Evolutionary conservation across 1,140 invertebrate genomes (phyloP), one percentile per base, ranked within the genome.

Genomic region (Lycorma delicatula): DNA sequence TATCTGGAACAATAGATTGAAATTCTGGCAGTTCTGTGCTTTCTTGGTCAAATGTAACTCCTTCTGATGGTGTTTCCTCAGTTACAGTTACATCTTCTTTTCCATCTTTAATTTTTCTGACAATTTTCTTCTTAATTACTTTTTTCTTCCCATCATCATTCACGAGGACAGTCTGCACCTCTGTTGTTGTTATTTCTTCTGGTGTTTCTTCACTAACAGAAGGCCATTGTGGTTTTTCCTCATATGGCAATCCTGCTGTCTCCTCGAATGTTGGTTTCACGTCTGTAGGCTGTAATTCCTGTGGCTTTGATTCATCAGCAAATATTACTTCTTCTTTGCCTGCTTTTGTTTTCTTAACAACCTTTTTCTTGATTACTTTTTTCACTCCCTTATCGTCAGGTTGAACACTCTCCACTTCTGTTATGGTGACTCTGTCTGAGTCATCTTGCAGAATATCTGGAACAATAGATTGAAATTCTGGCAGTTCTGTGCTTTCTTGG

Each of bases 51-150:
- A 68, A 65, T 26, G 56, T 29, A 27, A 57, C 51, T 16, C 71
- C 66, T 59, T 70, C 71, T 6, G 70, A 63, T 46, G 57, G 53
- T 13, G 59, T 58, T 54, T 63, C 59, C 34, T 55, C 52, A 23
- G 56, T 18, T 41, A 64, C 73, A 6, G 71, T 75, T n/a, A n/a
- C n/a, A n/a, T n/a, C n/a, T 55, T 65, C 64, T 52, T 58, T 60
- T 16, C 59, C 62, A 38, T 63, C 56, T 44, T 52, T 60, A 13
- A 61, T 34, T 50, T 54, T 59, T 28, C 55, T 61, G 16, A 58
- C 51, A 4, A 50, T 56, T 34, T 48, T 60, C 51, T 61, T 63
- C 22, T 59, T 50, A 25, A 28, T 38, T 4, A 47, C 38, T 16
- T 25, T 46, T 28, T 59, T 58, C 13, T 20, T 49, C 26, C 61